These are phyloP conservation scores for Doryteuthis pealeii DNA, from an alignment of 1,140 invertebrate genomes.

Conservation along the genomic window DNA sequence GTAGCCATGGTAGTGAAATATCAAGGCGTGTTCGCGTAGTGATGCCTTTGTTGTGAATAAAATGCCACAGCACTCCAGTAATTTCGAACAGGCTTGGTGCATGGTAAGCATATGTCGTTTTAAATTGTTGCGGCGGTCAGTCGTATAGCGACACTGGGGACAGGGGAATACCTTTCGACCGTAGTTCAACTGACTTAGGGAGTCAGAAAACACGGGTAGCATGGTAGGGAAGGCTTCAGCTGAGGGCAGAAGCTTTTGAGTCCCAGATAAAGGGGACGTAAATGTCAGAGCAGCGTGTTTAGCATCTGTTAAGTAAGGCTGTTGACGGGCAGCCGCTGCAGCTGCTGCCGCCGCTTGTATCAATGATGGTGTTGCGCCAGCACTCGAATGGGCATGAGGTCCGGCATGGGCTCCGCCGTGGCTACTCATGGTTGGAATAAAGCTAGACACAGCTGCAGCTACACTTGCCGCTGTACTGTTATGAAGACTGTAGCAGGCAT, in stretches of 20 bases:
- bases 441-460: not conserved
- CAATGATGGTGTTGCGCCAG: not conserved
- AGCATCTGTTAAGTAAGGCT: not conserved
- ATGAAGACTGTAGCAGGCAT: slow-evolving; percentile 1
- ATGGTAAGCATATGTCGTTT: slow-evolving; percentile 61
- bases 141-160: slow-evolving; percentile 58
- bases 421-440: not conserved
- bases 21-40: slow-evolving; percentile 57
- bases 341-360: not conserved
- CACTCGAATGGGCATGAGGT: not conserved
- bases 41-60: slow-evolving; percentile 60
- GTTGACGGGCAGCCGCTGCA: not conserved
- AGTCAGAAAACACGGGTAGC: slow-evolving; percentile 12
- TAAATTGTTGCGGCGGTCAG: slow-evolving; percentile 62
- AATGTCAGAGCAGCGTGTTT: not conserved
- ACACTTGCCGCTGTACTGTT: not conserved
- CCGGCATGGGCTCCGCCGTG: not conserved
- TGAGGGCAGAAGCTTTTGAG: not conserved
- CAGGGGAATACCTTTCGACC: slow-evolving; percentile 52
- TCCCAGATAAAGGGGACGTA: not conserved
- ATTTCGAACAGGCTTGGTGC: slow-evolving; percentile 56
- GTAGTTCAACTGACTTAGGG: slow-evolving; percentile 32
- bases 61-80: slow-evolving; percentile 60
- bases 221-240: not conserved
- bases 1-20: slow-evolving; percentile 60